Conservation (phyloP, 2,797 vertebrate genomes). For the Aythya fuligula region DNA sequence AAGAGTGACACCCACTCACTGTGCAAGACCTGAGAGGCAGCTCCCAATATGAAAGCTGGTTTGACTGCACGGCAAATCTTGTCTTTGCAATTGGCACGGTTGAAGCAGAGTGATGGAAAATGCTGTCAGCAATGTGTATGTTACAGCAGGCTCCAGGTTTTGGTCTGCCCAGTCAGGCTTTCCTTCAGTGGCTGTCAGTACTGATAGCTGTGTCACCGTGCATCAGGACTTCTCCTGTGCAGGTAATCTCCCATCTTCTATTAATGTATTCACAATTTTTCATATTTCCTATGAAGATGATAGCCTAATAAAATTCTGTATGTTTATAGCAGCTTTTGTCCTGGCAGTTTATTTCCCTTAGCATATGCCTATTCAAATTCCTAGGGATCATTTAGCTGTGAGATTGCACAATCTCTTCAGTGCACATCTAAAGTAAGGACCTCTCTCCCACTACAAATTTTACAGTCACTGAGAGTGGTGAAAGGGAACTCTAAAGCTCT, state of each 20-base stretch:
- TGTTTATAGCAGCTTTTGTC: not conserved
- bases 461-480: not conserved
- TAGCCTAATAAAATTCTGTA: not conserved
- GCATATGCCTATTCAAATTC: not conserved
- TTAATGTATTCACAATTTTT: not conserved
- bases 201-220: not conserved
- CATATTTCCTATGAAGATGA: not conserved
- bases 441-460: not conserved
- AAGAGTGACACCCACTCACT: not conserved
- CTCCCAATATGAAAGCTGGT: not conserved
- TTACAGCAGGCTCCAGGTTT: not conserved
- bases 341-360: not conserved
- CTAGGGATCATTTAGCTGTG: not conserved
- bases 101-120: not conserved
- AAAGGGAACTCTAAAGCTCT: not conserved
- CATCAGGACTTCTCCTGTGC: not conserved
- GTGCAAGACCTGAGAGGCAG: not conserved
- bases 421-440: not conserved
- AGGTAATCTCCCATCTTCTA: not conserved
- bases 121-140: not conserved
- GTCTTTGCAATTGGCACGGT: not conserved
- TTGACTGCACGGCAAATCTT: not conserved
- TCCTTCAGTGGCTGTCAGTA: not conserved
- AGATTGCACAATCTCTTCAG: not conserved
- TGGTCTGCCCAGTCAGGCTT: not conserved